A percentile compares a stretch with the other conserved stretches of the same genome.
Conservation (phyloP, 2,797 vertebrate genomes). For the Schizopygopsis malacanthus region DNA sequence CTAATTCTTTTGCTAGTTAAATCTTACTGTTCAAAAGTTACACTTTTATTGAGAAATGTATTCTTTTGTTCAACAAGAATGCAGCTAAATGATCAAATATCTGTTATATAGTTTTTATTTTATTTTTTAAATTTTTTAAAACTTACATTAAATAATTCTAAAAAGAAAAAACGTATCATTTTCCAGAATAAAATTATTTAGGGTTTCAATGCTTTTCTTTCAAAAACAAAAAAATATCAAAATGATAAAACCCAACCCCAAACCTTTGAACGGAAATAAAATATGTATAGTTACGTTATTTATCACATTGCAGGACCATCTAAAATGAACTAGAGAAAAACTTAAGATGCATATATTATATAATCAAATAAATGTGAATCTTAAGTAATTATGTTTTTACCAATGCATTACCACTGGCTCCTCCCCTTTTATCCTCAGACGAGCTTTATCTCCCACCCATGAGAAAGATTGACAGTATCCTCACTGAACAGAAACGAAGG, state of each 20-base stretch:
- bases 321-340: background rate
- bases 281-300: background rate
- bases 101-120: background rate
- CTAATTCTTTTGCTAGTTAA: background rate
- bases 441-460: slow-evolving; percentile 90
- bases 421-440: slow-evolving; percentile 70
- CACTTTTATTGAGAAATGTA: background rate
- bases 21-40: background rate
- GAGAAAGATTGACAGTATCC: slow-evolving; percentile 88
- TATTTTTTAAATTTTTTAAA: too few species aligned
- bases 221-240: background rate
- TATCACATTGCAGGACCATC: background rate
- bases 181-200: background rate
- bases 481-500: slow-evolving; percentile 89
- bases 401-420: background rate
- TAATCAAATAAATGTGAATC: background rate
- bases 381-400: background rate
- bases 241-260: too few species aligned
- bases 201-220: background rate
- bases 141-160: background rate
- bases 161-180: background rate
- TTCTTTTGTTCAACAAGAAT: background rate
- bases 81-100: background rate
- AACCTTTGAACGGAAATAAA: background rate
- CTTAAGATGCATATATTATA: background rate